Evolutionary conservation across 2,888 invertebrate genomes (phyloP), one percentile per base, ranked within the genome.

Genomic region (Xestia rhomboidea): DNA sequence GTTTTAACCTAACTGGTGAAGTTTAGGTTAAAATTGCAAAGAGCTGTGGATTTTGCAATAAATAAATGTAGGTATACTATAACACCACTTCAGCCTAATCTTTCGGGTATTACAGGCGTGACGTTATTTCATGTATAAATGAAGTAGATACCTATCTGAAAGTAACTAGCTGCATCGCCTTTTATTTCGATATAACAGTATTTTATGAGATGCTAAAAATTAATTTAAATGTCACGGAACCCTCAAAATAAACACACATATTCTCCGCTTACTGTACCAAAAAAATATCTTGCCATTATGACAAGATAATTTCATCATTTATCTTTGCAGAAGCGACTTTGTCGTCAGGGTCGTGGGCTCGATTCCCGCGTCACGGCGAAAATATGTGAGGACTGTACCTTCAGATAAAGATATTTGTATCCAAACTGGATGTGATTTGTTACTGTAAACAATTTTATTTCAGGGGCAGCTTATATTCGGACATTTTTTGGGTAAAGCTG

Each of bases 311-410:
- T 60, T 83, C 73, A 41, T 68, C 24, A 68, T 73, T 54, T 51
- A 46, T 49, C 46, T 77, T 62, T 49, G 38, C 46, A 51, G 24
- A 18, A 18, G 38, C 6, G 84, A 79, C 38, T 44, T 73, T 68
- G 51, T 51, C 0, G 38, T 62, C 84, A 82, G 72, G 82, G 81
- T 69, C 82, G 38, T 62, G 67, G 66, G 77, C 69, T 82, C 62
- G 69, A 82, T 77, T 77, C 73, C 69, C 27, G 49, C 54, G 66
- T 82, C 77, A 57, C 13, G 15, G n/a, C 64, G 34, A 15, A 70
- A 63, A 44, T 63, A 77, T 68, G 67, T 63, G 49, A 63, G 57
- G 57, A 8, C 30, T 71, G 51, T n/a, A 49, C 57, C 41, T 77
- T 41, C 62, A 51, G 57, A 49, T 68, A 30, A n/a, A 70, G 24